Conservation (phyloP, 2,113 vertebrate genomes). For the Malurus alboscapulatus region DNA sequence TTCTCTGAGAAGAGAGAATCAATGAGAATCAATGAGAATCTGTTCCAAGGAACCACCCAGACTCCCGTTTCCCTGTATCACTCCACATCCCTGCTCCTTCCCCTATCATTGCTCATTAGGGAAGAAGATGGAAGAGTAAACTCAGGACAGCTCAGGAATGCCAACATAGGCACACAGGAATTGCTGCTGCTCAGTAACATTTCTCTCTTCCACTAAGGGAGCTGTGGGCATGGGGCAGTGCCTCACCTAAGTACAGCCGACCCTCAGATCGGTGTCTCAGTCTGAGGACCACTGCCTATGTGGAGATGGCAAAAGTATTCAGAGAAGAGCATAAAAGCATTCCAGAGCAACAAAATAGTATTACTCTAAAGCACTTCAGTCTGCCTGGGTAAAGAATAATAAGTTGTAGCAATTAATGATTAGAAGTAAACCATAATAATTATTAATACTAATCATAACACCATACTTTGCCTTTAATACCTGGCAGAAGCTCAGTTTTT, state of each 20-base stretch:
- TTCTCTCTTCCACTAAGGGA: neutral
- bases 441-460: neutral
- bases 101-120: neutral
- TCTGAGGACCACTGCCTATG: neutral
- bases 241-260: neutral
- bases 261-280: accelerated
- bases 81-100: accelerated
- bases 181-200: neutral
- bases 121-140: neutral
- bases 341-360: neutral
- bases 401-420: neutral
- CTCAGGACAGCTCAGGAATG: neutral
- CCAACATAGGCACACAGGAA: neutral
- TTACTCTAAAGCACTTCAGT: neutral
- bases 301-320: neutral
- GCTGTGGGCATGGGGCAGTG: neutral
- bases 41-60: neutral
- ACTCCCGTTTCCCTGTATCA: accelerated
- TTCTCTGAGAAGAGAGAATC: neutral
- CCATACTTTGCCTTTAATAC: neutral
- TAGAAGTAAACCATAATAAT: neutral
- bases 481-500: neutral
- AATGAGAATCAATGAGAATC: neutral
- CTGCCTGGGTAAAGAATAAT: neutral
- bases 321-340: neutral